Evolutionary conservation across 2,888 invertebrate species (phyloP).

Genomic region (Synergus laeviventris): DNA sequence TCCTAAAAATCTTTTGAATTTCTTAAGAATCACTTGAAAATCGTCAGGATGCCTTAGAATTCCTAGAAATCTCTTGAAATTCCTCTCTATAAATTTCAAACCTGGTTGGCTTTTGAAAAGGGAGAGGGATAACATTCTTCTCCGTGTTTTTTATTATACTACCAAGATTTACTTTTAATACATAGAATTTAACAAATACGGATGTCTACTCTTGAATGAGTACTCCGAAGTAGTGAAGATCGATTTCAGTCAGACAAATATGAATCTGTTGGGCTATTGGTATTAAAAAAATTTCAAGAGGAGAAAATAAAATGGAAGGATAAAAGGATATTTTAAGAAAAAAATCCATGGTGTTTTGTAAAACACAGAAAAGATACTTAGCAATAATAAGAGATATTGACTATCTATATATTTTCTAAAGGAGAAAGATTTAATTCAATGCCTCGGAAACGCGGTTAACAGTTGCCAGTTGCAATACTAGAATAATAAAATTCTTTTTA

Average conservation of each 20-base stretch:
- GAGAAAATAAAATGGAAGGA: background rate
- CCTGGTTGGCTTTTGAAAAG: too few relatives aligned
- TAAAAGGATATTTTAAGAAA: background rate
- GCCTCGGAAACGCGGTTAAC: slow-evolving; percentile 2
- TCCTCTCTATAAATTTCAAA: too few relatives aligned
- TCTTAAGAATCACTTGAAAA: too few relatives aligned
- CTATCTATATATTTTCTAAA: too few relatives aligned
- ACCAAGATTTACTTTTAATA: too few relatives aligned
- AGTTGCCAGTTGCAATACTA: slow-evolving; percentile 33
- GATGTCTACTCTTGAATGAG: background rate
- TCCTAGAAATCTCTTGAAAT: too few relatives aligned
- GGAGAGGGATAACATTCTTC: too few relatives aligned
- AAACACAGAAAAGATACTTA: background rate
- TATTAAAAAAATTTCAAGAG: background rate
- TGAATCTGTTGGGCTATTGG: background rate
- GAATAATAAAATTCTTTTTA: slow-evolving; percentile 35
- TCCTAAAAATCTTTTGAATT: too few relatives aligned
- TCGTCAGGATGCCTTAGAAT: too few relatives aligned
- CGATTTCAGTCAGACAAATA: background rate
- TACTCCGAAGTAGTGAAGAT: background rate
- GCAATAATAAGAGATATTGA: background rate
- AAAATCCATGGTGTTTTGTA: background rate
- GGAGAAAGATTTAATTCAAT: slow-evolving; percentile 4
- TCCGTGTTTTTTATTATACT: too few relatives aligned
- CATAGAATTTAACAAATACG: too few relatives aligned